phyloP scores from a whole-genome alignment of 37 sponge, comb jelly and placozoan genomes.

The Beroe ovata region DNA sequence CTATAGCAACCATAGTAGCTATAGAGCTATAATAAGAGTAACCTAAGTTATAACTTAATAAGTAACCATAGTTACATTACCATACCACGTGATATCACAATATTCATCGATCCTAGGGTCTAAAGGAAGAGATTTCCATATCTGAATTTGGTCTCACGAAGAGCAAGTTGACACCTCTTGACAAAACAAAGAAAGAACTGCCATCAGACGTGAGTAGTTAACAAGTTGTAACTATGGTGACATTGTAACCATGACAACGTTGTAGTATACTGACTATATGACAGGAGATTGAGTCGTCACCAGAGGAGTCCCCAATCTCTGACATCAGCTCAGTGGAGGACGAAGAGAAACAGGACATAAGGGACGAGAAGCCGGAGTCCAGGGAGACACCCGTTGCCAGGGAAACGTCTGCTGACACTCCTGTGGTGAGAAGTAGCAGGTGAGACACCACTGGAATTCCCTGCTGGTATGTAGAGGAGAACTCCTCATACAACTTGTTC shows the following conservation, averaged over 20 bases:
- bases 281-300: not conserved
- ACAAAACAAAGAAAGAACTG: constrained; percentile 34
- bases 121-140: constrained; percentile 26
- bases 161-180: constrained; percentile 11
- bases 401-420: not conserved
- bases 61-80: too few species aligned
- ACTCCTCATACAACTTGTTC: too few species aligned
- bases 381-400: not conserved
- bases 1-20: too few species aligned
- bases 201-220: too few species aligned
- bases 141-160: constrained; percentile 56
- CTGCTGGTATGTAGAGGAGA: too few species aligned
- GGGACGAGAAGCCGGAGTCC: constrained; percentile 44
- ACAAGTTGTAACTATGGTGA: too few species aligned
- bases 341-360: not conserved
- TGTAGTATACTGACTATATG: too few species aligned
- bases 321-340: not conserved
- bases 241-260: too few species aligned
- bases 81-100: too few species aligned
- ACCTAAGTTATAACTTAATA: too few species aligned
- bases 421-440: not conserved
- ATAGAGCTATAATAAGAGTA: too few species aligned
- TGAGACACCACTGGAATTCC: too few species aligned
- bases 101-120: not conserved
- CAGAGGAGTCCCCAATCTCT: not conserved